Conservation (phyloP, 1,140 invertebrate species). For the Neotoxoptera formosana region DNA sequence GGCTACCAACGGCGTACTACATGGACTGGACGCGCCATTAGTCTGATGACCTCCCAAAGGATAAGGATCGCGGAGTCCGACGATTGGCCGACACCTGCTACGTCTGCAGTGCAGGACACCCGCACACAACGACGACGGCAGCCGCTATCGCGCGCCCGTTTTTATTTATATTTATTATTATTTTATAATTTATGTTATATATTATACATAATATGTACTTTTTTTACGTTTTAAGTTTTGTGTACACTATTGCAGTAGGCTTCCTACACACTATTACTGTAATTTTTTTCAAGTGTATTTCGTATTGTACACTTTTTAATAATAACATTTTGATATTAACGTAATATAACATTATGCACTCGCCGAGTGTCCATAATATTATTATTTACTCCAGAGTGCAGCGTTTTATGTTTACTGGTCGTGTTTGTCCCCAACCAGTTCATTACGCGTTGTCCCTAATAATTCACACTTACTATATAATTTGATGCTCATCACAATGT, state of each 20-base stretch:
- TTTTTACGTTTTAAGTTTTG: neutral
- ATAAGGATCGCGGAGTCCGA: neutral
- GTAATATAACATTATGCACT: neutral
- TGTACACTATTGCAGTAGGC: neutral
- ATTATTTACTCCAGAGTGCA: neutral
- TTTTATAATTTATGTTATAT: constrained; percentile 13
- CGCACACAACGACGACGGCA: neutral
- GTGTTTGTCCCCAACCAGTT: neutral
- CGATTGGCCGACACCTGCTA: neutral
- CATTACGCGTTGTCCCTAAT: no score
- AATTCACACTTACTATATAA: no score
- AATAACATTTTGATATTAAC: neutral
- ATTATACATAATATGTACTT: neutral
- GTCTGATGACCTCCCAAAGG: neutral
- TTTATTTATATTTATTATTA: constrained; percentile 44
- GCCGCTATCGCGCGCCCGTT: neutral
- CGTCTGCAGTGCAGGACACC: neutral
- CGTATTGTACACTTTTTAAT: neutral
- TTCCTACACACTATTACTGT: neutral
- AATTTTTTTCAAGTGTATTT: neutral
- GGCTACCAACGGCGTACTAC: constrained; percentile 87
- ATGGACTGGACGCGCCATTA: constrained; percentile 75
- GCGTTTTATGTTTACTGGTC: neutral
- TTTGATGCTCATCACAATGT: no score
- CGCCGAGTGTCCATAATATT: neutral